A percentile compares a stretch with the other conserved stretches of the same genome.
Conservation (phyloP, 2,797 vertebrate genomes). For the Pteropus rufus region DNA sequence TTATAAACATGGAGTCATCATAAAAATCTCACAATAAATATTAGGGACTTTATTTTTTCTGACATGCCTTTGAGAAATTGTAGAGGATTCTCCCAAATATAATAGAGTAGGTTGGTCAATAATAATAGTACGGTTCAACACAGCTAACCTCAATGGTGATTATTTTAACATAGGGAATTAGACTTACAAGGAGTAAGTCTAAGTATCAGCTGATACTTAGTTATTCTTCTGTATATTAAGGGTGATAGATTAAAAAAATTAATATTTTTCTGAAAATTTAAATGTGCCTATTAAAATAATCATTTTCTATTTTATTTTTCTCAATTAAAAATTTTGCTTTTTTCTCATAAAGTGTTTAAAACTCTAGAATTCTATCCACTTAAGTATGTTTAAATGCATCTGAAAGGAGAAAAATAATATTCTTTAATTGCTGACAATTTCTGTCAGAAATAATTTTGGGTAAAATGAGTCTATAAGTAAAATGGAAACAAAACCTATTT, state of each 20-base stretch:
- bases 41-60: not conserved
- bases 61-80: conserved; percentile 41
- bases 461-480: not conserved
- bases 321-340: not conserved
- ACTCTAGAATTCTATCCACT: not conserved
- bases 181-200: not conserved
- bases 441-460: not conserved
- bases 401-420: not conserved
- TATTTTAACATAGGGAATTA: not conserved
- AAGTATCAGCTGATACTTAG: not conserved
- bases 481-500: not conserved
- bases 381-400: not conserved
- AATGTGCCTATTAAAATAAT: not conserved
- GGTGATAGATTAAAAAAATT: not conserved
- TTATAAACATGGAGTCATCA: conserved; percentile 24
- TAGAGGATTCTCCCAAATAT: conserved; percentile 3
- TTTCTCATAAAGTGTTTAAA: not conserved
- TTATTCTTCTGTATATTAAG: not conserved
- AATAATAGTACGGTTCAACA: not conserved
- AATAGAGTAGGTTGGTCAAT: not conserved
- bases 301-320: not conserved
- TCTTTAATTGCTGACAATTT: not conserved
- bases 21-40: not conserved
- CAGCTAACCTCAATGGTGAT: not conserved
- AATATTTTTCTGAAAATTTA: not conserved